phyloP scores from a whole-genome alignment of 2,797 vertebrate species.

The Hylomyscus alleni region DNA sequence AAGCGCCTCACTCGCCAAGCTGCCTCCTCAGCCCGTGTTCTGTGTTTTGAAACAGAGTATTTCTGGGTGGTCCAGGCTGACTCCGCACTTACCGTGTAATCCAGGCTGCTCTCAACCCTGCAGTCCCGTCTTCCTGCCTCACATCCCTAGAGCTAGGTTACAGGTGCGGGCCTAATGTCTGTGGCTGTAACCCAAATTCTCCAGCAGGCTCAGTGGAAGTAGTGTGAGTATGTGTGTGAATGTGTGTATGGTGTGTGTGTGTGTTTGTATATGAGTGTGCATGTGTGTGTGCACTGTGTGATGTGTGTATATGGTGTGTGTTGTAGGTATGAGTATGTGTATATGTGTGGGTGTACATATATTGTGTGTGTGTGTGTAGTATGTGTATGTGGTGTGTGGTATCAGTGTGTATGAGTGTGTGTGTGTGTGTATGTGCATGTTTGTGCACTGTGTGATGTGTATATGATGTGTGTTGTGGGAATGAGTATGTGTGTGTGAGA shows the following conservation, averaged over 20 bases:
- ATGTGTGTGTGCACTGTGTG: background rate
- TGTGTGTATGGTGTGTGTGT: background rate
- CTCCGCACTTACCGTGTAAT: no score
- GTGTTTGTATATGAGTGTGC: background rate
- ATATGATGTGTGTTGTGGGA: background rate
- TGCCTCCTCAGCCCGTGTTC: background rate
- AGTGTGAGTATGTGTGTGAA: background rate
- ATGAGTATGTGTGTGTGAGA: no score
- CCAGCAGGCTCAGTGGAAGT: background rate
- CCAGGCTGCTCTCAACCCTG: background rate
- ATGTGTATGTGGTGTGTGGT: no score
- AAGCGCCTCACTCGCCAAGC: background rate
- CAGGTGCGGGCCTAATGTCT: background rate
- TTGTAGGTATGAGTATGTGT: no score
- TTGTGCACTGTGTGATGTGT: no score
- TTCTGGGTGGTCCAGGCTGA: background rate
- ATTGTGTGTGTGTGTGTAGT: no score
- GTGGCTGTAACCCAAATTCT: background rate
- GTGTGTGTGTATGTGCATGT: no score
- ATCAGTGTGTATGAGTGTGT: no score
- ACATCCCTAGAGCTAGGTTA: no score
- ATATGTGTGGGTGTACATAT: no score
- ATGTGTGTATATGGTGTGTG: background rate
- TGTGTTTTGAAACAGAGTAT: background rate
- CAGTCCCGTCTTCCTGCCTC: background rate